Evolutionary conservation across 64 coral and sea anemone genomes (phyloP).

Genomic region (Hydrozoanthus tunicans): DNA sequence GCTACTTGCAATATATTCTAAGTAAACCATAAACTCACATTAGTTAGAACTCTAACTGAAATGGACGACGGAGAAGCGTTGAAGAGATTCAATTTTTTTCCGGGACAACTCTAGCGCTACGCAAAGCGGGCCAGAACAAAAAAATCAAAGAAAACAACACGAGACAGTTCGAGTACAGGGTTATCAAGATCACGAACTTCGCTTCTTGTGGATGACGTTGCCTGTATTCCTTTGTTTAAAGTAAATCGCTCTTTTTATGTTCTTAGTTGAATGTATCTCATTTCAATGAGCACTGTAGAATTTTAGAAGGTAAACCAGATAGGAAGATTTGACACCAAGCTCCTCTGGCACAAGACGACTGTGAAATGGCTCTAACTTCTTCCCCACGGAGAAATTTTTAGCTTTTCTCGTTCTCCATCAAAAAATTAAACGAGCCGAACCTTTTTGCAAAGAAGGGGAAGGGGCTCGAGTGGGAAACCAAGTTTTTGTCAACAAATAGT

Average conservation of each 20-base stretch:
- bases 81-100: background rate
- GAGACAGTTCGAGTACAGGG: background rate
- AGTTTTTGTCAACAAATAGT: no score
- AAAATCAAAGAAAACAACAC: background rate
- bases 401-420: slow-evolving; percentile 3
- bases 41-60: background rate
- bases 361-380: background rate
- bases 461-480: no score
- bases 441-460: no score
- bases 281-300: background rate
- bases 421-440: background rate
- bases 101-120: background rate
- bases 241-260: background rate
- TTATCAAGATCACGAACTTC: background rate
- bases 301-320: background rate
- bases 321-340: background rate
- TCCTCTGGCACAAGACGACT: background rate
- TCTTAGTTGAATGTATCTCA: background rate
- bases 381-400: background rate
- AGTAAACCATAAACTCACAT: background rate
- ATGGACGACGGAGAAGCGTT: background rate
- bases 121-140: background rate
- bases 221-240: background rate
- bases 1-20: background rate
- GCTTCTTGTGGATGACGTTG: background rate